These are phyloP conservation scores for Aldrovandia affinis DNA, from an alignment of 2,797 vertebrate genomes.

Conservation along the genomic window DNA sequence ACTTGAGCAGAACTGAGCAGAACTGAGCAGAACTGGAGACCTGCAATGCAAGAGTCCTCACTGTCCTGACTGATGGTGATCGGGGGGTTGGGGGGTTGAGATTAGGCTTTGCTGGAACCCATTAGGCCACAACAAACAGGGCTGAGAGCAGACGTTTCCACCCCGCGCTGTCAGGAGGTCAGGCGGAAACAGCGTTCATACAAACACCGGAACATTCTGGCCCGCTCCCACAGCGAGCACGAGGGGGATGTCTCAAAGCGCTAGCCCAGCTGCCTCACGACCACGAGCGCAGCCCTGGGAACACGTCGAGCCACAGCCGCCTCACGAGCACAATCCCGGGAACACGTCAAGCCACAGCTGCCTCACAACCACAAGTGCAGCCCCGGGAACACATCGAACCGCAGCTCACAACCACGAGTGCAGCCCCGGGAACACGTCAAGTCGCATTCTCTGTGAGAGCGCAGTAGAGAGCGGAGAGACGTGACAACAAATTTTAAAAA, in stretches of 20 bases:
- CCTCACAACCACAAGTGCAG: too few species aligned
- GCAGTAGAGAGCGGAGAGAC: neutral
- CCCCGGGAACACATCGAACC: slow-evolving; percentile 46
- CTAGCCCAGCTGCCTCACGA: neutral
- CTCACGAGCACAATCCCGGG: too few species aligned
- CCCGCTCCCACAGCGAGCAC: neutral
- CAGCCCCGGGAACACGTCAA: slow-evolving; percentile 39
- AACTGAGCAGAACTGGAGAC: too few species aligned
- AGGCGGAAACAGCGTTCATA: neutral
- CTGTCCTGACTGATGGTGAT: neutral
- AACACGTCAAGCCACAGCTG: slow-evolving; percentile 53
- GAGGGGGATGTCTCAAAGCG: neutral
- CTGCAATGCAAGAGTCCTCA: neutral
- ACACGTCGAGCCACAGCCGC: neutral
- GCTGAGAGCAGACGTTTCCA: neutral
- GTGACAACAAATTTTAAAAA: neutral
- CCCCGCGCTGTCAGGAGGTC: neutral
- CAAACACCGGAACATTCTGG: neutral
- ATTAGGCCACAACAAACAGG: neutral
- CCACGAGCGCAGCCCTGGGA: neutral
- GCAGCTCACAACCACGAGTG: slow-evolving; percentile 30
- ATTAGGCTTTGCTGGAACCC: neutral
- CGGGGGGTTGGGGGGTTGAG: neutral
- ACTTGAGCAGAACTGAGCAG: too few species aligned
- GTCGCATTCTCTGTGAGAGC: slow-evolving; percentile 50